Conservation (phyloP, 1,140 invertebrate genomes). For the Hyles euphorbiae region DNA sequence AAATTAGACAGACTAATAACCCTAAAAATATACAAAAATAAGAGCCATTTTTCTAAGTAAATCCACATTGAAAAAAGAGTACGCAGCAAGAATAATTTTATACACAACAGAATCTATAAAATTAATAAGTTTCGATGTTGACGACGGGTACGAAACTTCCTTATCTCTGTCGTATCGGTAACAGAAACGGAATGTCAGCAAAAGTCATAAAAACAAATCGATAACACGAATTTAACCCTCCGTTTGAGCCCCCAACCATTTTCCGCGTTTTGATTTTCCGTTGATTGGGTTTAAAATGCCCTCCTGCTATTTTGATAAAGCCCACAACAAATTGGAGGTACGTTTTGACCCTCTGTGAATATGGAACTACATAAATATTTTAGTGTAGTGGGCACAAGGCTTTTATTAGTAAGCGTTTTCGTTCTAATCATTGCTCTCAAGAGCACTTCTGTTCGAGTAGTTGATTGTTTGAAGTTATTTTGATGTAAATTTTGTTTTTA, state of each 20-base stretch:
- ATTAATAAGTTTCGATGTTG: too few relatives aligned
- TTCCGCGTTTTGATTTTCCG: constrained; percentile 69
- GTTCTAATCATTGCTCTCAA: too few relatives aligned
- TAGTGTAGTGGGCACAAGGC: background rate
- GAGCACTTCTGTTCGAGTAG: too few relatives aligned
- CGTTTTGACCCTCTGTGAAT: constrained; percentile 33
- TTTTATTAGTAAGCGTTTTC: constrained; percentile 1
- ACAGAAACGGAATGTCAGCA: constrained; percentile 59
- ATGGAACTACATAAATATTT: constrained; percentile 22
- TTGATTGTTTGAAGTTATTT: too few relatives aligned
- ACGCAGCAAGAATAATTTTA: too few relatives aligned
- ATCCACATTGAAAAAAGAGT: too few relatives aligned
- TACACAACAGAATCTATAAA: too few relatives aligned
- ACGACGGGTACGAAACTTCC: background rate
- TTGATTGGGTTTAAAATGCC: constrained; percentile 56
- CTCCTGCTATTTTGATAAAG: constrained; percentile 55
- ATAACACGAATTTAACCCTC: constrained; percentile 70
- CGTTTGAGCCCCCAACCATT: constrained; percentile 60
- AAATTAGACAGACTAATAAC: too few relatives aligned
- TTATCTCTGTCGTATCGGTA: constrained; percentile 25
- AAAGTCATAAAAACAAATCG: constrained; percentile 66
- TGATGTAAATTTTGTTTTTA: too few relatives aligned
- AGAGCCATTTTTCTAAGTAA: too few relatives aligned
- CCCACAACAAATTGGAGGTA: constrained; percentile 36
- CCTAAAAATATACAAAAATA: too few relatives aligned